Evolutionary conservation across 1,140 invertebrate genomes (phyloP).

Genomic region (Coenobita brevimanus): DNA sequence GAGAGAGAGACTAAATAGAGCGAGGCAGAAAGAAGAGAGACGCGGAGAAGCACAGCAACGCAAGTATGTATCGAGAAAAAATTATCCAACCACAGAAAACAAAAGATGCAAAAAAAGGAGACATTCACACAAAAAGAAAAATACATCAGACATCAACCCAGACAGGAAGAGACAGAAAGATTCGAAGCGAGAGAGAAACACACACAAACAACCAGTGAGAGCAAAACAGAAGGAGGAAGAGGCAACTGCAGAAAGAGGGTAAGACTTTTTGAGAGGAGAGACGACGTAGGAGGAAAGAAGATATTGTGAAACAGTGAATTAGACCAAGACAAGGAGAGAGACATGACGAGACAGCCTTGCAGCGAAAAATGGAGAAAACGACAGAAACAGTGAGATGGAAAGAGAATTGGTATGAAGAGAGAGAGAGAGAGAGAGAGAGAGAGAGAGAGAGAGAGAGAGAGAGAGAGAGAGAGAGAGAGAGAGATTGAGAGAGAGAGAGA

Average conservation of each 20-base stretch:
- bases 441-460: not conserved
- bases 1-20: not conserved
- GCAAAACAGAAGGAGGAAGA: not conserved
- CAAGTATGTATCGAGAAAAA: not conserved
- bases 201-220: not conserved
- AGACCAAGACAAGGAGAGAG: slow-evolving; percentile 31
- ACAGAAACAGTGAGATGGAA: not conserved
- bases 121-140: not conserved
- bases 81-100: not conserved
- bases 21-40: too few relatives aligned
- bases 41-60: not conserved
- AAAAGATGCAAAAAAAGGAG: not conserved
- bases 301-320: not conserved
- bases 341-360: not conserved
- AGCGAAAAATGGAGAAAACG: not conserved
- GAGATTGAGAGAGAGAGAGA: too few relatives aligned
- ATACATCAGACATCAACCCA: not conserved
- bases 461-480: too few relatives aligned
- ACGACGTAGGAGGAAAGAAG: not conserved
- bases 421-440: not conserved
- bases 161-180: not conserved
- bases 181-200: not conserved
- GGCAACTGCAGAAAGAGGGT: not conserved
- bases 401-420: not conserved
- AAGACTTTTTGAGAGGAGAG: not conserved